Evolutionary conservation across 2,797 vertebrate species (phyloP).

Genomic region (Chaunax sp.): DNA sequence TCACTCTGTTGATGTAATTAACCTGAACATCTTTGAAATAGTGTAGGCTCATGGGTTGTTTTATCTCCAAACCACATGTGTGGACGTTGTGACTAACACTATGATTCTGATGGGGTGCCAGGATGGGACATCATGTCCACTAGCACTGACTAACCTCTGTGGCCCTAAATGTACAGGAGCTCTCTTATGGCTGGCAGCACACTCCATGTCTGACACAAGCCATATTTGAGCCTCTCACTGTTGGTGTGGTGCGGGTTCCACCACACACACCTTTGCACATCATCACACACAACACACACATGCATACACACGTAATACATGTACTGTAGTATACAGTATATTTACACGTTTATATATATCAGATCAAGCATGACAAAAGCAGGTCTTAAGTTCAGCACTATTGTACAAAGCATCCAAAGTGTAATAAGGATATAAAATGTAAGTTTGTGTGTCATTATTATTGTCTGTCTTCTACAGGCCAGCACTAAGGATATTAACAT

Average conservation of each 20-base stretch:
- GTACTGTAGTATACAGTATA: constrained; percentile 69
- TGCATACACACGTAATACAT: constrained; percentile 16
- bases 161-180: constrained; percentile 72
- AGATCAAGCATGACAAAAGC: constrained; percentile 83
- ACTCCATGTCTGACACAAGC: constrained; percentile 72
- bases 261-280: constrained; percentile 70
- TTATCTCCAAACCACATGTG: constrained; percentile 48
- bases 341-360: constrained; percentile 75
- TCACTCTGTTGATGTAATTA: constrained; percentile 46
- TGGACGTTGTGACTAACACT: constrained; percentile 50
- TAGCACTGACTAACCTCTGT: constrained; percentile 58
- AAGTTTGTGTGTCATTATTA: constrained; percentile 72
- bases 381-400: constrained; percentile 86
- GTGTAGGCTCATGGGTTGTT: constrained; percentile 52
- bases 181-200: constrained; percentile 74
- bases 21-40: constrained; percentile 51
- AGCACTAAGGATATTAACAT: constrained; percentile 62
- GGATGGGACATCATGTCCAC: constrained; percentile 46
- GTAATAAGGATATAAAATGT: constrained; percentile 80
- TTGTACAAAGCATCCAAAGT: constrained; percentile 84
- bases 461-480: constrained; percentile 70
- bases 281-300: constrained; percentile 12
- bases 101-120: constrained; percentile 53
- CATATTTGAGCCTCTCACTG: constrained; percentile 79
- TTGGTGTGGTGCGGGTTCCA: constrained; percentile 84